Percentiles rank a stretch among this genome's conserved stretches.
Evolutionary conservation across 2,888 invertebrate genomes (phyloP).

Genomic region (Sinhomidia bicolor): DNA sequence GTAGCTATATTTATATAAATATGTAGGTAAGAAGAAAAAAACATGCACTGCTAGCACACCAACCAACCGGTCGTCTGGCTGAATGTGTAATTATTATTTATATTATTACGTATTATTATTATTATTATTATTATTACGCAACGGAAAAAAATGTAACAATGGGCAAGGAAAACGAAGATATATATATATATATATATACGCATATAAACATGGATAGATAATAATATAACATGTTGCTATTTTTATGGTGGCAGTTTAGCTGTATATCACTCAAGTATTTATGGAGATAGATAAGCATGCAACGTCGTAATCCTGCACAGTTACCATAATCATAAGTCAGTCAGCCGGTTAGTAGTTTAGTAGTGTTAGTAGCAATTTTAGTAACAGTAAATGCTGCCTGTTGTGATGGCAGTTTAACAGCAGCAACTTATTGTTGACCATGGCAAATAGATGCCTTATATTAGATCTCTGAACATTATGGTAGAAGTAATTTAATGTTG

Average conservation of each 20-base stretch:
- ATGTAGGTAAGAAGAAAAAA: not conserved
- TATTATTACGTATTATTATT: too few species aligned
- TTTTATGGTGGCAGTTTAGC: not conserved
- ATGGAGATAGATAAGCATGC: constrained; percentile 16
- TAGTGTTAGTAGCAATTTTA: not conserved
- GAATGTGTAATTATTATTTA: constrained; percentile 27
- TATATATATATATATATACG: not conserved
- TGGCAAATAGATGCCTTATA: too few species aligned
- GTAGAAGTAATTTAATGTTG: not conserved
- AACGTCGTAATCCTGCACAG: constrained; percentile 4
- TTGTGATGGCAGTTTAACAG: constrained; percentile 12
- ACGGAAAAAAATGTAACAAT: not conserved
- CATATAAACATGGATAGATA: not conserved
- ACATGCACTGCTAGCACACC: not conserved
- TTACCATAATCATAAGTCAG: constrained; percentile 22
- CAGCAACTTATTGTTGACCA: constrained; percentile 17
- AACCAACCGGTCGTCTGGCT: constrained; percentile 8
- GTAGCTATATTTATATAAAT: not conserved
- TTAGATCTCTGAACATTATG: too few species aligned
- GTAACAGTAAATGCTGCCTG: not conserved
- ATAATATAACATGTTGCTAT: not conserved
- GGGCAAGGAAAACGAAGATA: not conserved
- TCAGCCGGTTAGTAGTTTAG: constrained; percentile 39
- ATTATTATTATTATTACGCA: constrained; percentile 21
- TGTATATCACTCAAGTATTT: constrained; percentile 21